Evolutionary conservation across 2,888 invertebrate genomes (phyloP).

Genomic region (Tryphoninae sp.): DNA sequence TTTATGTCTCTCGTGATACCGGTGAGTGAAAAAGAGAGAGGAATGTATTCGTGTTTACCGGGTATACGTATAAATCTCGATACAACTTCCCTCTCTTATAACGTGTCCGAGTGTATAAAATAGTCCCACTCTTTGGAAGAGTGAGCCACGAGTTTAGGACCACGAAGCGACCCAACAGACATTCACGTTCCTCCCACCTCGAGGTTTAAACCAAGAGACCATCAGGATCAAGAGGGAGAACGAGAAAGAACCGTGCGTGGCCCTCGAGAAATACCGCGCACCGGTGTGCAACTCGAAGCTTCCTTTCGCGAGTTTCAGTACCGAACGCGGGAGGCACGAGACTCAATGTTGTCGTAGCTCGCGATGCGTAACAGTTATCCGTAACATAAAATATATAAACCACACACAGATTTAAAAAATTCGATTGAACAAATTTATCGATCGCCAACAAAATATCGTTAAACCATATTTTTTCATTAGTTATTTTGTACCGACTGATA

Average conservation of each 20-base stretch:
- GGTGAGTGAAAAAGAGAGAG: slow-evolving; percentile 21
- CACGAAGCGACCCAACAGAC: slow-evolving; percentile 35
- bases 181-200: slow-evolving; percentile 59
- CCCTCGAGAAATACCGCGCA: background rate
- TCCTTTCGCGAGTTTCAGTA: slow-evolving; percentile 67
- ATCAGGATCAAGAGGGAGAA: slow-evolving; percentile 62
- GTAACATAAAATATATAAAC: slow-evolving; percentile 49
- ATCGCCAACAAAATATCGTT: background rate
- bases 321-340: slow-evolving; percentile 70
- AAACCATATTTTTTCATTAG: background rate
- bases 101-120: slow-evolving; percentile 34
- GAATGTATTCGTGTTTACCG: slow-evolving; percentile 14
- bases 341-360: slow-evolving; percentile 71
- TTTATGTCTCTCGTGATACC: too few species aligned
- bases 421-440: slow-evolving; percentile 25
- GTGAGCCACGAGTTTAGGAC: slow-evolving; percentile 29
- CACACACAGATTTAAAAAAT: background rate
- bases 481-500: slow-evolving; percentile 22
- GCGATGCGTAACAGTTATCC: slow-evolving; percentile 68
- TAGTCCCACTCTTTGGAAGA: slow-evolving; percentile 51
- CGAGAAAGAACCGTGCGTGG: slow-evolving; percentile 8
- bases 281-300: slow-evolving; percentile 49
- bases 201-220: slow-evolving; percentile 36
- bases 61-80: slow-evolving; percentile 19
- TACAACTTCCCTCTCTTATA: slow-evolving; percentile 30